Base-by-base conservation (phyloP, 1,140 invertebrate genomes). In the Apolygus lucorum region DNA sequence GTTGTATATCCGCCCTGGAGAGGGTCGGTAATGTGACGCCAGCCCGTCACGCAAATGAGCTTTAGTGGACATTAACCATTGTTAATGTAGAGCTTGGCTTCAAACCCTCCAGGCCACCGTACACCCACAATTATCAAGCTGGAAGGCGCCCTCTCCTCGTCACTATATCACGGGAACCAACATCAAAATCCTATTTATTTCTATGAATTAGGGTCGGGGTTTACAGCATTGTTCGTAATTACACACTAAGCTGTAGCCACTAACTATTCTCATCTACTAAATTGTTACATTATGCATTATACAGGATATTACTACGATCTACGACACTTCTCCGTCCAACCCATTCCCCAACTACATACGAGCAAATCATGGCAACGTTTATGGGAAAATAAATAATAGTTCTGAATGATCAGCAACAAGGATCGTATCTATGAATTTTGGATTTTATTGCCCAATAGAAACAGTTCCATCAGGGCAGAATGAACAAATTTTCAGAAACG, bases 1-100 rank as follows among this genome's bases (percentile, higher is more conserved):
- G 34, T 42, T 42, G 34, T 42, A 42, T 42, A 42, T 42, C 34
- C 34, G 34, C 4, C 4, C 34, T 17, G 34, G 34, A 25, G 21
- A 62, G 54, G 54, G 24, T 4, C 17, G 25, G 28, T 26, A 28
- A 64, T 64, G 28, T 26, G 28, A 64, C 25, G 63, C 63, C 54
- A 21, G 11, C 13, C 2, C 54, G 54, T 59, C 54, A 59, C 11
- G 54, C 22, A 59, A 59, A 59, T 59, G 54, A 59, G 54, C 54
- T 59, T 59, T 59, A 59, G 8, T 59, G 54, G 54, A 59, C 54
- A 59, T 59, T 59, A 59, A 59, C 13, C 54, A 22, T 59, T 59
- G 54, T 59, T 59, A 59, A 59, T 59, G 54, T 59, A 59, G 22
- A 22, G 54, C 54, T 59, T 22, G 54, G 22, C 8, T 24, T 59